These are phyloP conservation scores for Gnatocerus cornutus DNA, from an alignment of 2,888 invertebrate species.

Conservation along the genomic window DNA sequence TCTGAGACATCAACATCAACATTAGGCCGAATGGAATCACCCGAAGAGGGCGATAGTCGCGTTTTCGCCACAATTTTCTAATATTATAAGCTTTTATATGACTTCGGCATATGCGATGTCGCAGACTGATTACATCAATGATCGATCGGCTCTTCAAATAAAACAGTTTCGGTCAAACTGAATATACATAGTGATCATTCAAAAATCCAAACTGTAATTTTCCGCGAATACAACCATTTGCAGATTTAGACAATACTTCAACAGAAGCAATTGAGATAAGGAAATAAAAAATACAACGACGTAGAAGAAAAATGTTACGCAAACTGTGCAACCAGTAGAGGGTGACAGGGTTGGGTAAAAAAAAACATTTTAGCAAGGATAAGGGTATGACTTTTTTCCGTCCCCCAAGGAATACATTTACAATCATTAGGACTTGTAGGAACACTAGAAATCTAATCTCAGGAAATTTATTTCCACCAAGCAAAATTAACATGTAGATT, in stretches of 20 bases:
- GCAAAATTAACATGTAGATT: slow-evolving; percentile 35
- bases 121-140: too few species aligned
- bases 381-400: slow-evolving; percentile 15
- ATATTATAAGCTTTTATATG: not conserved
- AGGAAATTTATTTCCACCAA: slow-evolving; percentile 20
- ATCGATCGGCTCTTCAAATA: too few species aligned
- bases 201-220: too few species aligned
- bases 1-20: slow-evolving; percentile 27
- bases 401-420: slow-evolving; percentile 10
- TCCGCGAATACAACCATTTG: too few species aligned
- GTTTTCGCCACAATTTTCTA: slow-evolving; percentile 5
- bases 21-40: slow-evolving; percentile 19
- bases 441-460: slow-evolving; percentile 33
- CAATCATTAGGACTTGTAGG: slow-evolving; percentile 22
- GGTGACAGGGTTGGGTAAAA: not conserved
- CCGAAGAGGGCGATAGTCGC: slow-evolving; percentile 1
- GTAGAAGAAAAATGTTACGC: slow-evolving; percentile 8
- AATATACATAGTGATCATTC: not conserved
- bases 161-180: too few species aligned
- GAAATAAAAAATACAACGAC: slow-evolving; percentile 1
- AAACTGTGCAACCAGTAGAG: slow-evolving; percentile 3
- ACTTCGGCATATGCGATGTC: not conserved
- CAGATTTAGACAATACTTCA: not conserved
- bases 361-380: slow-evolving; percentile 11
- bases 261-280: not conserved